phyloP scores from a whole-genome alignment of 2,888 invertebrate genomes.

The Leptura quadrifasciata region DNA sequence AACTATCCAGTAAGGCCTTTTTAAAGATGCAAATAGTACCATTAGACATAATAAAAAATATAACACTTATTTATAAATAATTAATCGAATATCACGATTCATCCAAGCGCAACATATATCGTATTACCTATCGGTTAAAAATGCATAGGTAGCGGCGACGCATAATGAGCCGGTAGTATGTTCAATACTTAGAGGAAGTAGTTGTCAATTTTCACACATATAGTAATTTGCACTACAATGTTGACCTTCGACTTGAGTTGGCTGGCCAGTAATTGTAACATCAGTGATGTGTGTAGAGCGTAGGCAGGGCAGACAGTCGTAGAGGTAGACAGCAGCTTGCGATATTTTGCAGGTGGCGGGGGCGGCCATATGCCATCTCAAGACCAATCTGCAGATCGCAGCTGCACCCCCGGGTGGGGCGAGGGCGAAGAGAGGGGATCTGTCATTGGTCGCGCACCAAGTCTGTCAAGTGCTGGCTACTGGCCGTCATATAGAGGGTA shows the following conservation, averaged over 20 bases:
- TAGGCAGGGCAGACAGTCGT: conserved; percentile 44
- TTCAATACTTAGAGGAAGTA: conserved; percentile 52
- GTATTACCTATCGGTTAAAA: conserved; percentile 51
- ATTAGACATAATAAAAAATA: background rate
- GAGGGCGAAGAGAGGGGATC: conserved; percentile 64
- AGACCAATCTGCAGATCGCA: conserved; percentile 67
- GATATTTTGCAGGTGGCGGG: conserved; percentile 57
- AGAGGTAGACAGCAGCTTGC: conserved; percentile 46
- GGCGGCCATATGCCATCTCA: conserved; percentile 65
- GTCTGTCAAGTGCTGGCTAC: conserved; percentile 61
- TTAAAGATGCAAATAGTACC: no score
- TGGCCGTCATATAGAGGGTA: conserved; percentile 72
- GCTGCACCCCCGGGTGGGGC: conserved; percentile 70
- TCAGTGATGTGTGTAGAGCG: conserved; percentile 34
- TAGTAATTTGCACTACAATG: conserved; percentile 48
- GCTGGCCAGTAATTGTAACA: conserved; percentile 38
- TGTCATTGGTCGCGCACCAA: conserved; percentile 69
- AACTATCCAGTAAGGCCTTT: no score
- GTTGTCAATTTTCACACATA: conserved; percentile 57
- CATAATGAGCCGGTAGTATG: conserved; percentile 32
- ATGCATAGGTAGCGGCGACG: conserved; percentile 50
- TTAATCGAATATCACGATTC: background rate
- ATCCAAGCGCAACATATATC: conserved; percentile 24
- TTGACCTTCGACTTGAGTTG: conserved; percentile 51
- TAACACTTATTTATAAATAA: background rate